Conservation (phyloP, 35 echinoderm and acorn worm species). For the Heliocidaris tuberculata region DNA sequence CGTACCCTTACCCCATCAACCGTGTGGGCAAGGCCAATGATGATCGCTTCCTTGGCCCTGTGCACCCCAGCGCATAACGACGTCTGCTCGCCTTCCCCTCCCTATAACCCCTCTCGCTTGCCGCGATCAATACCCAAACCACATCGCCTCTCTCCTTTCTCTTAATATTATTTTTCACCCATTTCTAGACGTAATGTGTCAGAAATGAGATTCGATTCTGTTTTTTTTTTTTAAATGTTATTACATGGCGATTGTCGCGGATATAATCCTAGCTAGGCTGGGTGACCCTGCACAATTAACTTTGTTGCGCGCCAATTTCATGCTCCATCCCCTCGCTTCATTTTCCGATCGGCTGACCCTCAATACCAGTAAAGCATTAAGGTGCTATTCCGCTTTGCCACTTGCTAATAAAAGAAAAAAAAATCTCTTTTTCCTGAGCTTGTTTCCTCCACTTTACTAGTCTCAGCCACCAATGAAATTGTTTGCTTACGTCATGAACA, state of each 20-base stretch:
- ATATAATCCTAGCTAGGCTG: constrained; percentile 27
- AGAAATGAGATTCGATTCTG: constrained; percentile 47
- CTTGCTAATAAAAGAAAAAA: constrained; percentile 47
- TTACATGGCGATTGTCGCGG: constrained; percentile 24
- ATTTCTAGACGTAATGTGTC: constrained; percentile 10
- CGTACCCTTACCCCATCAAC: background rate
- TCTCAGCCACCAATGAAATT: background rate
- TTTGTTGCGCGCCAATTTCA: constrained; percentile 42
- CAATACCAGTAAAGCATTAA: background rate
- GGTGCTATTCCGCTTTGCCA: constrained; percentile 6
- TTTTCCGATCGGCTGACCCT: constrained; percentile 40
- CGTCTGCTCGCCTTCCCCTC: background rate
- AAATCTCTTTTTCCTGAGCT: background rate
- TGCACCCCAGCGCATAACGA: background rate
- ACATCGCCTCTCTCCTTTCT: background rate
- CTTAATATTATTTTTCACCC: background rate
- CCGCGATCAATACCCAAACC: constrained; percentile 25
- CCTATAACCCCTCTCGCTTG: background rate
- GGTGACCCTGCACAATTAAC: constrained; percentile 38
- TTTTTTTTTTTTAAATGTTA: constrained; percentile 42
- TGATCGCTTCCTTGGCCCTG: background rate
- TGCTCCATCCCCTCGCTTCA: background rate
- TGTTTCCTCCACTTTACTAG: background rate
- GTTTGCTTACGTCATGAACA: background rate
- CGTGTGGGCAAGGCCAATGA: background rate